These are phyloP conservation scores for Lepidochitona cinerea DNA, from an alignment of 2,888 invertebrate genomes.

Conservation along the genomic window DNA sequence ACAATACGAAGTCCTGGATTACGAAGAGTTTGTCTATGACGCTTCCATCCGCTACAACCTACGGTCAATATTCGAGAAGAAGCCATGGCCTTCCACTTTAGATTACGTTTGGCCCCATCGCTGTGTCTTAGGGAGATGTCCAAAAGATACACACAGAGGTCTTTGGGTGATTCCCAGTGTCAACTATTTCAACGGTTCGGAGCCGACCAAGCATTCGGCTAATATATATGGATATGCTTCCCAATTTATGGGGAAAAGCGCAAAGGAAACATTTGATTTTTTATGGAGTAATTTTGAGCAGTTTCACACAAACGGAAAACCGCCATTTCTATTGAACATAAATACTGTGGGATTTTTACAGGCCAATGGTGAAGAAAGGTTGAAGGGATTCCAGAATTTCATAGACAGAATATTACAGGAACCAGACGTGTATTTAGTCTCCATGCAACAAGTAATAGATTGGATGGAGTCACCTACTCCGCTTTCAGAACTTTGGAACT, in stretches of 20 bases:
- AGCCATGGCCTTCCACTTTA: constrained; percentile 46
- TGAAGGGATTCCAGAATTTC: not conserved
- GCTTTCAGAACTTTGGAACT: not conserved
- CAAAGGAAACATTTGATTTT: not conserved
- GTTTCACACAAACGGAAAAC: not conserved
- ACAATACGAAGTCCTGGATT: constrained; percentile 36
- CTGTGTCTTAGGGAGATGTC: constrained; percentile 35
- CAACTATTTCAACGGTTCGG: constrained; percentile 4
- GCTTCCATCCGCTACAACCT: constrained; percentile 34
- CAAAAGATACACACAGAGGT: constrained; percentile 28
- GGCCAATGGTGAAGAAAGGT: not conserved
- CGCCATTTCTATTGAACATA: not conserved
- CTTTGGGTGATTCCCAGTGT: constrained; percentile 50
- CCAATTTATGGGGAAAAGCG: not conserved
- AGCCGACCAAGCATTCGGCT: not conserved
- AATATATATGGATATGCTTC: not conserved
- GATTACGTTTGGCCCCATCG: constrained; percentile 38
- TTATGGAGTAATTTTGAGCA: not conserved
- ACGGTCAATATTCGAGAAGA: constrained; percentile 13
- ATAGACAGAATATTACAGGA: not conserved
- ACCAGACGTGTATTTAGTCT: not conserved
- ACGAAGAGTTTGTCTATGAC: constrained; percentile 40
- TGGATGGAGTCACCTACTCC: not conserved
- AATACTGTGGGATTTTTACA: not conserved
- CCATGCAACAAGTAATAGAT: not conserved